These are phyloP conservation scores for Onchidella celtica DNA, from an alignment of 2,888 invertebrate species.

Conservation along the genomic window DNA sequence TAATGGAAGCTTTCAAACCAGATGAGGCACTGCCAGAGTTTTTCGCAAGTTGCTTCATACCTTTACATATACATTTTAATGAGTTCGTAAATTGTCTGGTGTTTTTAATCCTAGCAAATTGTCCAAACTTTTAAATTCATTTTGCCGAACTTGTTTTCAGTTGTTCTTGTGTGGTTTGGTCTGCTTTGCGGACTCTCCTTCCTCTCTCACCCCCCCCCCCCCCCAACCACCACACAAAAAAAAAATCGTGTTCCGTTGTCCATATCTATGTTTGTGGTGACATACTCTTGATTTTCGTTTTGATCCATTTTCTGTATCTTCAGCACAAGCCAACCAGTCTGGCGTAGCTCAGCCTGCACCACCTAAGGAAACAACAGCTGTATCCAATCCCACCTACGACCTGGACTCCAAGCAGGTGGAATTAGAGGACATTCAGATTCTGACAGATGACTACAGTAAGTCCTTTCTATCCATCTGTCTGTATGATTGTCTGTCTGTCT, in stretches of 20 bases:
- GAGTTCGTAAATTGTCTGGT: no score
- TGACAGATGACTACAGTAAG: conserved; percentile 58
- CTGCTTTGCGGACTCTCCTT: not conserved
- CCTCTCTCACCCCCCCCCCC: conserved; percentile 15
- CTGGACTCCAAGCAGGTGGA: conserved; percentile 52
- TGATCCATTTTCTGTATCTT: no score
- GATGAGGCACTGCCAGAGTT: no score
- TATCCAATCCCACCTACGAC: conserved; percentile 56
- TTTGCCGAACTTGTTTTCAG: not conserved
- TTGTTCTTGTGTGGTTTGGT: not conserved
- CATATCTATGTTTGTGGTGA: no score
- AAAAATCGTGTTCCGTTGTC: no score
- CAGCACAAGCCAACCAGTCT: conserved; percentile 65
- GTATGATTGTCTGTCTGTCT: not conserved
- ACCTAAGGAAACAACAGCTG: conserved; percentile 46
- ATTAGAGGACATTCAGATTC: conserved; percentile 47
- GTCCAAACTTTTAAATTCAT: not conserved
- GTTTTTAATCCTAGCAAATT: not conserved
- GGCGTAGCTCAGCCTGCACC: conserved; percentile 41
- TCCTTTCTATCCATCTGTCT: conserved; percentile 1
- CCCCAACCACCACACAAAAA: no score
- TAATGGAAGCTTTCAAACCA: no score
- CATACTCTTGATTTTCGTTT: no score
- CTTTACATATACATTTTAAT: no score
- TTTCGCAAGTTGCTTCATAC: no score